phyloP scores from a whole-genome alignment of 2,797 vertebrate genomes.

The Dromococcyx pavoninus region DNA sequence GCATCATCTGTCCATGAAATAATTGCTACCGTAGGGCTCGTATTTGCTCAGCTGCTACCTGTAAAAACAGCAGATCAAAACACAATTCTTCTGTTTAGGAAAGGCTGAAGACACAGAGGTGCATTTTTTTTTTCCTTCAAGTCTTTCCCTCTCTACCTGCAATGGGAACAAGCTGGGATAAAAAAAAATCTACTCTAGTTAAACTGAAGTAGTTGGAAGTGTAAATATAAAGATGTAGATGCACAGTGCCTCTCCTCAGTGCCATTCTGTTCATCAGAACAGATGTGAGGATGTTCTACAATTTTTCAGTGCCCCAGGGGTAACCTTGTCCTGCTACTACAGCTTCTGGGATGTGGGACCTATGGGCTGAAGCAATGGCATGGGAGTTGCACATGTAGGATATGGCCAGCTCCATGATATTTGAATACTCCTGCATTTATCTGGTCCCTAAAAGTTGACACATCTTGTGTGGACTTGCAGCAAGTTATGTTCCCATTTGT shows the following conservation, averaged over 20 bases:
- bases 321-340: not conserved
- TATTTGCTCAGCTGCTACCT: not conserved
- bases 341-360: not conserved
- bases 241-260: not conserved
- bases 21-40: not conserved
- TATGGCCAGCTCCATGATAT: not conserved
- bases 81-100: not conserved
- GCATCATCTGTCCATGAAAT: not conserved
- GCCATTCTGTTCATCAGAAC: not conserved
- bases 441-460: not conserved
- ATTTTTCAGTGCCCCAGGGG: not conserved
- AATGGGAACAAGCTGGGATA: not conserved
- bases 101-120: not conserved
- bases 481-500: not conserved
- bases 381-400: not conserved
- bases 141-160: too few species aligned
- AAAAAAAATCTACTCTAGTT: not conserved
- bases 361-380: not conserved
- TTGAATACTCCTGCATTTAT: not conserved
- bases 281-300: not conserved
- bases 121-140: accelerated
- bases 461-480: not conserved
- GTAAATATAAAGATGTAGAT: not conserved
- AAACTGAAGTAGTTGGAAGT: not conserved
- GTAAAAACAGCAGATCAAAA: not conserved